A percentile compares a stretch with the other conserved stretches of the same genome.
Conservation (phyloP, 2,113 vertebrate genomes). For the Octodon degus region DNA sequence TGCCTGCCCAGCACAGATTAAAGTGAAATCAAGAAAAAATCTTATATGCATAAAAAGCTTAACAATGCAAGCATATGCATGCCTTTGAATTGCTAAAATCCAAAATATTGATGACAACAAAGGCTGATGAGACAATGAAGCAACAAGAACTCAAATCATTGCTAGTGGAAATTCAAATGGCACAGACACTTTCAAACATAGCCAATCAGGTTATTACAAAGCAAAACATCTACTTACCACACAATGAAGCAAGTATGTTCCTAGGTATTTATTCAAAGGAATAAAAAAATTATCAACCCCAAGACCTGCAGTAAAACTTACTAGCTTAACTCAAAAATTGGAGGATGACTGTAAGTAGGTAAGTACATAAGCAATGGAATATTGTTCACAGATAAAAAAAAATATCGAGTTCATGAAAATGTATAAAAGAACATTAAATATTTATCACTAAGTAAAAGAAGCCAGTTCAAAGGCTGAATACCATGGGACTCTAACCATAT, state of each 20-base stretch:
- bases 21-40: not conserved
- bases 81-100: not conserved
- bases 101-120: not conserved
- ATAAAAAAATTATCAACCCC: not conserved
- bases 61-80: not conserved
- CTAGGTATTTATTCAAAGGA: not conserved
- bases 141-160: accelerated
- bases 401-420: not conserved
- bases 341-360: not conserved
- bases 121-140: not conserved
- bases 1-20: accelerated
- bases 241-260: not conserved
- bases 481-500: not conserved
- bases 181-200: not conserved
- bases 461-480: not conserved
- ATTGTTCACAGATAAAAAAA: not conserved
- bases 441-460: not conserved
- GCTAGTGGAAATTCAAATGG: not conserved
- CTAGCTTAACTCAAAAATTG: not conserved
- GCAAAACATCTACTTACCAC: not conserved
- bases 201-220: not conserved
- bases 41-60: not conserved
- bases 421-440: not conserved
- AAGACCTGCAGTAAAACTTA: not conserved
- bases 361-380: not conserved